Base-by-base conservation (phyloP, 2,113 vertebrate genomes). In the Formicarius rufipectus region DNA sequence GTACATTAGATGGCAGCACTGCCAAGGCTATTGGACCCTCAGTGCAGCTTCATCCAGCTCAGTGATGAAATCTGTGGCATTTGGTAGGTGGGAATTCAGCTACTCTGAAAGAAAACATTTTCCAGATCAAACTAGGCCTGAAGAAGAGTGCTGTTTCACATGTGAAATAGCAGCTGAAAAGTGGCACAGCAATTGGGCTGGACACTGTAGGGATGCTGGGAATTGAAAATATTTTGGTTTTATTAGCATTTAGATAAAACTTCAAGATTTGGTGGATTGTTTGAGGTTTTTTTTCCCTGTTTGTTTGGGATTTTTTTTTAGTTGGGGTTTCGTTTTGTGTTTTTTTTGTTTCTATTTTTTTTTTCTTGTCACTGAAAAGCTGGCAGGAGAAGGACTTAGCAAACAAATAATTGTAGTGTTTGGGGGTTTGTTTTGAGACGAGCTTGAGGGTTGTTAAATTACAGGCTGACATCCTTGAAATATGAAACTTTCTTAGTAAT, bases 1-100 rank as follows among this genome's bases (percentile, higher is more conserved):
- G 44, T 37, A 62, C 91, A 4, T 85, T 82, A 85, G 91, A 42
- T 95, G 84, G 89, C 94, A 94, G 84, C 62, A 35, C 68, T 77
- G 31, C 9, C 19, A 16, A 53, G 45, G 52, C 53, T 64, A 25
- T 64, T 37, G n/a, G 71, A 87, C 16, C 44, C 31, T 69, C 71
- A 2, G 52, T 45, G 71, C 31, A 28, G 14, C 37, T 64, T 58
- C 31, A 21, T 23, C 44, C 40, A 35, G 30, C 50, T 73, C 40
- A 30, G 20, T n/a, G 4, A 40, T 45, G 71, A 64, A 62, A 20
- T 0, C 0, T 15, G 6, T 22, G 33, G 12, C 39, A 47, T 33
- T 35, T 47, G 49, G 27, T 56, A 21, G 24, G 12, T 47, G 33
- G 24, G 12, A 82, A 18, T 47, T 76, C 40, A 22, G 7, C 25